Percentiles rank a stretch among this genome's conserved stretches.
Evolutionary conservation across 2,113 vertebrate species (phyloP).

Genomic region (Gopherus flavomarginatus): DNA sequence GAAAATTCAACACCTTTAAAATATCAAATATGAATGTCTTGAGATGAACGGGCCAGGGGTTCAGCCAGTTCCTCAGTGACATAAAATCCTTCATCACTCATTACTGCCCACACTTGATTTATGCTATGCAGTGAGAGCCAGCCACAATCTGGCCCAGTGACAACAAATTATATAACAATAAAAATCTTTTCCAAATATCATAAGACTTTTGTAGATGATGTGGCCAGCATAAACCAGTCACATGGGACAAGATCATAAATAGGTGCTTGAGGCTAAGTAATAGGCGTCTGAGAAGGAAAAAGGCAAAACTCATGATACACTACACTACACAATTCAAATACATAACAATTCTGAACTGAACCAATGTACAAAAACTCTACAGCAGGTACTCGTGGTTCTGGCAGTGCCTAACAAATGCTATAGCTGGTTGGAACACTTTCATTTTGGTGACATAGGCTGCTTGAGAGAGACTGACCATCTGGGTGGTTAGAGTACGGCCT

Average conservation of each 20-base stretch:
- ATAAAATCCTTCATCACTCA: constrained; percentile 61
- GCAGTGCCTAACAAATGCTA: not conserved
- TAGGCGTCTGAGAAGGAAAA: not conserved
- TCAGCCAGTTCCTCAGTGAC: constrained; percentile 5
- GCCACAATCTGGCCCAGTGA: not conserved
- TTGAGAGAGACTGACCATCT: not conserved
- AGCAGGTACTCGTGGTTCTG: not conserved
- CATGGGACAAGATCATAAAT: not conserved
- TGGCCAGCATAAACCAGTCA: constrained; percentile 49
- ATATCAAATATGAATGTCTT: not conserved
- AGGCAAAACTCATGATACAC: not conserved
- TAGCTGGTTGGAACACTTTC: not conserved
- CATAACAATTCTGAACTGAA: not conserved
- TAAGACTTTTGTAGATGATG: constrained; percentile 54
- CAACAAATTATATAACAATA: constrained; percentile 37
- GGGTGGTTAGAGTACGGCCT: not conserved
- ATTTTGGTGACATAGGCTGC: not conserved
- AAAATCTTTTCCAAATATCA: constrained; percentile 39
- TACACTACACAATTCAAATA: not conserved
- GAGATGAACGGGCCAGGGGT: constrained; percentile 2
- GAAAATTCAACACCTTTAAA: not conserved
- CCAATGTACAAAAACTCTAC: not conserved
- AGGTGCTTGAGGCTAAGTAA: constrained; percentile 19
- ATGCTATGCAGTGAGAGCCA: not conserved
- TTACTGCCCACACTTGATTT: constrained; percentile 58